Evolutionary conservation across 2,113 vertebrate species (phyloP).

Genomic region (Brachirus orientalis): DNA sequence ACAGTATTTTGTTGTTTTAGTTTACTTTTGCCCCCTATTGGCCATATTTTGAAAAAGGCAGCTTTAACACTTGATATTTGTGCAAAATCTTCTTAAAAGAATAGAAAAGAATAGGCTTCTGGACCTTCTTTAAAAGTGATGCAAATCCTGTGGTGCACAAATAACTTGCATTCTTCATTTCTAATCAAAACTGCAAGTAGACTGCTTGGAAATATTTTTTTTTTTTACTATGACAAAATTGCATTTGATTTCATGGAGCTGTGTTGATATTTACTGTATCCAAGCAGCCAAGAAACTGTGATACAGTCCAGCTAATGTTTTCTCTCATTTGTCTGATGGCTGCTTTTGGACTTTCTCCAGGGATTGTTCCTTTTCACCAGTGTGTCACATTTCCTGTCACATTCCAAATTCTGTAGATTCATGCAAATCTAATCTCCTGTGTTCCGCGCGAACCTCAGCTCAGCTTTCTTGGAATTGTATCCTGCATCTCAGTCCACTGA

Average conservation of each 20-base stretch:
- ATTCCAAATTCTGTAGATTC: conserved; percentile 7
- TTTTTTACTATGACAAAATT: background rate
- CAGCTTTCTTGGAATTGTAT: background rate
- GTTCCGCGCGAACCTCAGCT: background rate
- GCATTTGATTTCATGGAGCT: background rate
- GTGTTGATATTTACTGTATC: background rate
- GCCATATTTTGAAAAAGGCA: too few relatives aligned
- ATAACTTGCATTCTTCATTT: too few relatives aligned
- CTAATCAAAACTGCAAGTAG: too few relatives aligned
- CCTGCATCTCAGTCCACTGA: background rate
- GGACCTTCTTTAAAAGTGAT: too few relatives aligned
- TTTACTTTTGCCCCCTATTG: too few relatives aligned
- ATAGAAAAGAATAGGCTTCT: too few relatives aligned
- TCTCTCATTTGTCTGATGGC: background rate
- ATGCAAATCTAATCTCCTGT: conserved; percentile 13
- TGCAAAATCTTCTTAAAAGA: too few relatives aligned
- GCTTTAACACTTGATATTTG: too few relatives aligned
- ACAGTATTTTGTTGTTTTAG: too few relatives aligned
- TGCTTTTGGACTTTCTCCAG: background rate
- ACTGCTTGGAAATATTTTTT: background rate
- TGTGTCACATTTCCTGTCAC: conserved; percentile 1
- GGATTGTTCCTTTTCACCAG: background rate
- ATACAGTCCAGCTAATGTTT: background rate
- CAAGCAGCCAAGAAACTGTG: background rate
- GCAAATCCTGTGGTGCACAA: too few relatives aligned